Base-by-base conservation (phyloP, 92 coral and sea anemone species). In the Blastomussa wellsi region DNA sequence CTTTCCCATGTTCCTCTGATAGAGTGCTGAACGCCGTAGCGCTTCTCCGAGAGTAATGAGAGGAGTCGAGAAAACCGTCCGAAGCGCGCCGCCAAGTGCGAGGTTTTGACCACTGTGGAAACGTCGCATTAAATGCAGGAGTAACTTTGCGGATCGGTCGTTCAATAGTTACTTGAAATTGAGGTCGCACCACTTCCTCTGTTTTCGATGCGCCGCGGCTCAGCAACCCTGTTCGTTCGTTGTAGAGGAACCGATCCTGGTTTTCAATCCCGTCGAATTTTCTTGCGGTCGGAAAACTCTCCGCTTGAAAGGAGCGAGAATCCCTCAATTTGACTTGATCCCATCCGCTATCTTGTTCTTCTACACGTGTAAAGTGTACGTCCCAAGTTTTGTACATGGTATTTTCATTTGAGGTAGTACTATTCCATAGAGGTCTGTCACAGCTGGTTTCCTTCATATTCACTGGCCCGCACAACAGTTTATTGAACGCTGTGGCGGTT, bases 131-230 rank as follows among this genome's bases (percentile, higher is more conserved):
- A 32, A 64, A 31, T 19, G 87, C 55, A 52, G 78, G 87, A 17
- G 83, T 77, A 37, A 85, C 49, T 38, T 20, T 78, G 49, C 83
- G 88, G 26, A 77, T 85, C 83, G 88, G 88, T 55, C 68, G 51
- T 32, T 77, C 77, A 36, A 77, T 52, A 42, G 78, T 85, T 13
- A 85, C 47, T 69, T 85, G 77, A 67, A 85, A 85, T 53, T 47
- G 83, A 6, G 83, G 82, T 28, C 74, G 69, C 33, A 42, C 82
- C 76, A 51, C 32, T 13, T 5, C 74, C 64, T 59, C 35, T 31
- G 74, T 59, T 74, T 74, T 74, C 32, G 79, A 24, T 74, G 57
- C 57, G 20, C 57, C 47, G 60, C 39, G 5, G 36, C 38, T 74
- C 77, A n/a, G 57, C 81, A 48, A 19, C 11, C 36, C 48, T 74